Evolutionary conservation across 2,113 vertebrate species (phyloP), one percentile per base, ranked within the genome.

Genomic region (Poeciliopsis prolifica): DNA sequence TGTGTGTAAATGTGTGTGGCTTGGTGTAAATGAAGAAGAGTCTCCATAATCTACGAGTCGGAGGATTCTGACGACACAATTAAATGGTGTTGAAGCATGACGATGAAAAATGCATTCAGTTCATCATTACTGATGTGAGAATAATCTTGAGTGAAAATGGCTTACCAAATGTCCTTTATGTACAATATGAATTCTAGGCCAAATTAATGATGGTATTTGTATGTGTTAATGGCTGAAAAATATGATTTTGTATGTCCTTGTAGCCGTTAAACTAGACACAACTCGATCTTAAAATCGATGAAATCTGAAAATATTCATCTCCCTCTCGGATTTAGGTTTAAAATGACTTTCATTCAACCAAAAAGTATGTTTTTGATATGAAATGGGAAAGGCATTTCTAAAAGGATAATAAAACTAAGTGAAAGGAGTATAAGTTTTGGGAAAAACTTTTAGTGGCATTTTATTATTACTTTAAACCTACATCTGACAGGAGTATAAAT

Each of bases 11-110:
- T 65, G 68, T 60, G 81, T 70, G 77, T 30, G 74, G 65, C 61
- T 78, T 61, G 77, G 82, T 82, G 87, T 78, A 89, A 91, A 91
- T 90, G 82, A 92, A 81, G 78, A 72, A 83, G 79, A 80, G 73
- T 68, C 84, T 82, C 61, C 63, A 82, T 90, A 91, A 92, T 90
- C 92, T 44, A 44, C 74, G 70, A 80, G 78, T 80, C 82, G 76
- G 78, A 87, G 78, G 79, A 80, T 80, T 88, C 82, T 75, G 37
- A 86, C 81, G 77, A 70, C 83, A 86, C 90, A 93, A 92, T 92
- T 93, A 93, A 93, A 87, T 85, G 87, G 92, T 92, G 92, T 92
- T 92, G 89, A 86, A 85, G 88, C 85, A 89, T 86, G 85, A 87
- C 76, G 90, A 89, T 86, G 84, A 89, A 91, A 85, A 90, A 90